Base-by-base conservation (phyloP, 2,888 invertebrate genomes). In the Scotopteryx bipunctaria region DNA sequence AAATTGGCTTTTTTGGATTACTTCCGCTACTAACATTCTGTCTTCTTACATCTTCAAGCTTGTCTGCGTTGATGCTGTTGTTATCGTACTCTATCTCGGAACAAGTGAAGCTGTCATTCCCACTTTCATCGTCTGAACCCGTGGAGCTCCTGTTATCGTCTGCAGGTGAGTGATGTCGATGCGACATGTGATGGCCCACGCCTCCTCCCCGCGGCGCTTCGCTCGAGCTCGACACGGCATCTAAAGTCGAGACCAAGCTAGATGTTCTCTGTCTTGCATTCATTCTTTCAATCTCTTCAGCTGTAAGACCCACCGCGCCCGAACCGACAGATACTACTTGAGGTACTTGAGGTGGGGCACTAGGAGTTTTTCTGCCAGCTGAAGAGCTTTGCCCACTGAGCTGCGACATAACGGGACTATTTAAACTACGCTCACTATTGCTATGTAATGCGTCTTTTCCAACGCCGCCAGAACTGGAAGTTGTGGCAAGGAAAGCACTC, bases 71-170 rank as follows among this genome's bases (percentile, higher is more conserved):
- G 57, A 96, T 89, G 69, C 96, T 96, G 71, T 96, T 95, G 76
- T 97, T 97, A 73, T 98, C 98, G 78, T 98, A 98, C 82, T 99
- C 99, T 76, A 98, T 98, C 90, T 98, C 98, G 0, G 98, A 98
- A 87, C 98, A 99, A 6, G 98, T 99, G 88, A 99, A 99, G 67
- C 98, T 98, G 78, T 99, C 98, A 84, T 98, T 98, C 60, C 95
- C 95, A 83, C 98, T 98, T 78, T 98, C 98, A 68, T 98, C 96
- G 5, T 98, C 96, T 5, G 96, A 95, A 2, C 88, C 90, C 0
- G 95, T 95, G 5, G 96, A 95, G 69, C 95, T 94, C 69, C 95
- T 93, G 65, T 95, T 94, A 66, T 94, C 94, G 13, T 94, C 92
- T 27, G 94, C 94, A 9, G 94, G 94, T 16, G 94, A 94, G 74